A percentile compares a stretch with the other conserved stretches of the same genome.
Evolutionary conservation across 2,888 invertebrate species (phyloP).

Genomic region (Macrophya annulata): DNA sequence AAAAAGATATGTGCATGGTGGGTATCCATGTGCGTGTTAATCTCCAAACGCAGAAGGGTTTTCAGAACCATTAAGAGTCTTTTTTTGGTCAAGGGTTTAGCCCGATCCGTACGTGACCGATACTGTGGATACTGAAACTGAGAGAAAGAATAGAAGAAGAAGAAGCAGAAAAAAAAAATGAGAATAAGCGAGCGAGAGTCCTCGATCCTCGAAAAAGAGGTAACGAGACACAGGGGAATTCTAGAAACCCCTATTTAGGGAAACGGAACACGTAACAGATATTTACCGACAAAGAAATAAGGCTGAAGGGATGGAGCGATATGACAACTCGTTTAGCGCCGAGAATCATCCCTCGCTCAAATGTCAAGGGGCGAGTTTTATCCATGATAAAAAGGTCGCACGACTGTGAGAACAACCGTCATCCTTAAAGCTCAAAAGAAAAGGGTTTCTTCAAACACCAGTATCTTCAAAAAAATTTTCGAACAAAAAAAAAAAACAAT

Average conservation of each 20-base stretch:
- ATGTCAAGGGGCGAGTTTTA: background rate
- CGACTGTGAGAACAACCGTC: background rate
- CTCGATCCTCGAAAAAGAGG: slow-evolving; percentile 19
- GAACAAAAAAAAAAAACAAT: background rate
- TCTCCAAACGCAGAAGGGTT: slow-evolving; percentile 35
- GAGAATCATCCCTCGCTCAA: background rate
- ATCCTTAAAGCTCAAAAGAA: background rate
- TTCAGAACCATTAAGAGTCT: slow-evolving; percentile 19
- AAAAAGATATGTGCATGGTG: background rate
- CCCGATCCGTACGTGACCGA: slow-evolving; percentile 25
- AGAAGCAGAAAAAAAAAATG: background rate
- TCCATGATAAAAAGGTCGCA: background rate
- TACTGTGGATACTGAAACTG: background rate
- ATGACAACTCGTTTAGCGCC: slow-evolving; percentile 20
- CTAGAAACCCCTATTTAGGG: slow-evolving; percentile 15
- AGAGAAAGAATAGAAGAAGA: background rate
- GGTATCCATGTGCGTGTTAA: background rate
- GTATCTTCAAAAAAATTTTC: background rate
- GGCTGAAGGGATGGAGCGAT: background rate
- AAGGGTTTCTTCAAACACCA: background rate
- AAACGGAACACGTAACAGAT: slow-evolving; percentile 41
- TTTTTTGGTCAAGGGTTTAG: slow-evolving; percentile 39
- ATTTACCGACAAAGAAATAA: slow-evolving; percentile 31
- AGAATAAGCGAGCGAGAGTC: background rate
- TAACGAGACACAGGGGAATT: slow-evolving; percentile 35